A percentile compares a stretch with the other conserved stretches of the same genome.
Conservation (phyloP, 2,888 invertebrate genomes). For the Synanthedon myopaeformis region DNA sequence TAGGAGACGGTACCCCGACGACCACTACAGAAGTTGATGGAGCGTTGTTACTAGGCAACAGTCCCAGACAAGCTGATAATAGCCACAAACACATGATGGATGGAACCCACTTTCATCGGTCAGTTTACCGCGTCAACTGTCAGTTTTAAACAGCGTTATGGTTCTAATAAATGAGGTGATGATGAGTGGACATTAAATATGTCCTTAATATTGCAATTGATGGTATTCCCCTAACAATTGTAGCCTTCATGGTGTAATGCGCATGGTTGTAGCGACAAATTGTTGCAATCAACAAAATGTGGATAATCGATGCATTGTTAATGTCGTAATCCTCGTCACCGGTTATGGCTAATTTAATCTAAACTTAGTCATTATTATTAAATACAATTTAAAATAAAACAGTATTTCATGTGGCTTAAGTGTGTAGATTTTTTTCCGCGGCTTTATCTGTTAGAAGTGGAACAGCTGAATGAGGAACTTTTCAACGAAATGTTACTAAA, state of each 20-base stretch:
- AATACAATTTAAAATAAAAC: too few species aligned
- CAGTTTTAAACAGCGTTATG: slow-evolving; percentile 6
- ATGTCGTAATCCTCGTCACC: slow-evolving; percentile 29
- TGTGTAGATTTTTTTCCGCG: too few species aligned
- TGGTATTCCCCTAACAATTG: slow-evolving; percentile 62
- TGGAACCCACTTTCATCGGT: slow-evolving; percentile 1
- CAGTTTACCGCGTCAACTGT: background rate
- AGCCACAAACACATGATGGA: slow-evolving; percentile 59
- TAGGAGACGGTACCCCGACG: slow-evolving; percentile 48
- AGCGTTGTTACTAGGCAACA: slow-evolving; percentile 40
- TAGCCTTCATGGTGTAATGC: slow-evolving; percentile 64
- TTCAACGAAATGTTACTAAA: too few species aligned
- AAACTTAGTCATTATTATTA: background rate
- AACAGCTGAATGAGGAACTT: too few species aligned
- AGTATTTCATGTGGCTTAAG: too few species aligned
- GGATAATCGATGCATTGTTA: slow-evolving; percentile 46
- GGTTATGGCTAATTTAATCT: slow-evolving; percentile 9
- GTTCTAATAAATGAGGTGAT: slow-evolving; percentile 28
- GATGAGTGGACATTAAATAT: slow-evolving; percentile 50
- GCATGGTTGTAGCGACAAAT: slow-evolving; percentile 53
- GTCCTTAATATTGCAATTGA: slow-evolving; percentile 44
- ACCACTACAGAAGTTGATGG: slow-evolving; percentile 37
- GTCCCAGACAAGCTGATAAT: slow-evolving; percentile 57
- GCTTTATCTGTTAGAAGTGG: too few species aligned
- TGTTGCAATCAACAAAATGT: slow-evolving; percentile 59